A percentile compares a stretch with the other conserved stretches of the same genome.
These are phyloP conservation scores for Catharus bicknelli DNA, from an alignment of 2,113 vertebrate species.

Conservation along the genomic window DNA sequence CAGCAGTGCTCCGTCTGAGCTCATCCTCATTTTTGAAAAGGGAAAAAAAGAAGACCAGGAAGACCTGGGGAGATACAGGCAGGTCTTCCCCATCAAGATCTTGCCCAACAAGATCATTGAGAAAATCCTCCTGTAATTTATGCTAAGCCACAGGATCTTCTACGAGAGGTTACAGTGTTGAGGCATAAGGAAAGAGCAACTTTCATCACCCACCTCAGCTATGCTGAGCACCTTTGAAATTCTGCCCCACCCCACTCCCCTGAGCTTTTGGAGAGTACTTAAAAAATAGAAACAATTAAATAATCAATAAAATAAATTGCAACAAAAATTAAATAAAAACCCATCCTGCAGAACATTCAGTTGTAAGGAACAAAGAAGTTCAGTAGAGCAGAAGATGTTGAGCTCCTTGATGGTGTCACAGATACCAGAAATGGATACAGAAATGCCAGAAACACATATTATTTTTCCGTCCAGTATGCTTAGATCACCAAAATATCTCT, in stretches of 20 bases:
- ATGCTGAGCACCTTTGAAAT: accelerated
- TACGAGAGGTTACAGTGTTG: neutral
- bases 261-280: accelerated
- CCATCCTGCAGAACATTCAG: neutral
- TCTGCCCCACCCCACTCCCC: accelerated
- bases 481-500: neutral
- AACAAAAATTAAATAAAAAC: neutral
- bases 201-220: neutral
- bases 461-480: neutral
- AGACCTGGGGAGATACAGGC: neutral
- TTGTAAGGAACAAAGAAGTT: neutral
- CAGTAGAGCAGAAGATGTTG: neutral
- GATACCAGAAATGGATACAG: neutral
- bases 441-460: neutral
- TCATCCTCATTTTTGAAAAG: neutral
- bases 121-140: neutral
- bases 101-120: neutral
- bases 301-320: neutral
- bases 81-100: too few species aligned
- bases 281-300: neutral
- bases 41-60: neutral
- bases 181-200: neutral
- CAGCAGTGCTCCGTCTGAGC: neutral
- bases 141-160: neutral
- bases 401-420: neutral